phyloP scores from a whole-genome alignment of 2,113 vertebrate species.

The Clupea harengus region DNA sequence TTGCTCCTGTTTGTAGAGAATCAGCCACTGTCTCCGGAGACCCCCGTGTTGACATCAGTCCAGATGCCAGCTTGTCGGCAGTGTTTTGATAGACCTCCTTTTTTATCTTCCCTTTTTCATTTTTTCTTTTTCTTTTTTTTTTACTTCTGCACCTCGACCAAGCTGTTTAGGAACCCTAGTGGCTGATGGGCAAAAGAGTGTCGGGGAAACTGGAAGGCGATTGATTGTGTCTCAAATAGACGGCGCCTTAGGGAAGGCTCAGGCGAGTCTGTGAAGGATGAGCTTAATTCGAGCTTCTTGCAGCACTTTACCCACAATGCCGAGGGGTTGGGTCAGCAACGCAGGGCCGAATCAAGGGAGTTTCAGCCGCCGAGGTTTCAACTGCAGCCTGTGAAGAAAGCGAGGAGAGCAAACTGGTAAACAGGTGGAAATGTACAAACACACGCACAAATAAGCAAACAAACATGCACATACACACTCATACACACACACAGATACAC shows the following conservation, averaged over 20 bases:
- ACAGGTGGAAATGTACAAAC: slow-evolving; percentile 52
- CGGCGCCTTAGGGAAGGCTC: slow-evolving; percentile 45
- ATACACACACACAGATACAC: background rate
- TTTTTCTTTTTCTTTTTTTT: background rate
- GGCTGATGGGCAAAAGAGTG: slow-evolving; percentile 20
- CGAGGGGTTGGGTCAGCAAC: slow-evolving; percentile 57
- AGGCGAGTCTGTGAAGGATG: slow-evolving; percentile 51
- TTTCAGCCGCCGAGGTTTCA: slow-evolving; percentile 37
- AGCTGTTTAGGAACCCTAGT: slow-evolving; percentile 46
- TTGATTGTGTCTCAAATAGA: slow-evolving; percentile 64
- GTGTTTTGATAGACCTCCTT: background rate
- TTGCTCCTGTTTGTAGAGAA: slow-evolving; percentile 5
- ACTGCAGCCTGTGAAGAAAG: slow-evolving; percentile 34
- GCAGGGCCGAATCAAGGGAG: slow-evolving; percentile 36
- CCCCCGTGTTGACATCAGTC: background rate
- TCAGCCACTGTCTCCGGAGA: background rate
- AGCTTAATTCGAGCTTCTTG: slow-evolving; percentile 59
- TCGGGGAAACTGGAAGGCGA: slow-evolving; percentile 51
- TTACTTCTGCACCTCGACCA: background rate
- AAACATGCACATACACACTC: background rate
- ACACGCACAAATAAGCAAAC: slow-evolving; percentile 15
- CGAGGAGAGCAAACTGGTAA: slow-evolving; percentile 40
- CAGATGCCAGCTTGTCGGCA: background rate
- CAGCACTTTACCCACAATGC: slow-evolving; percentile 57
- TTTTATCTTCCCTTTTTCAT: background rate